A percentile compares a stretch with the other conserved stretches of the same genome.
These are phyloP conservation scores for Yasuhikotakia modesta DNA, from an alignment of 2,797 vertebrate species.

Conservation along the genomic window DNA sequence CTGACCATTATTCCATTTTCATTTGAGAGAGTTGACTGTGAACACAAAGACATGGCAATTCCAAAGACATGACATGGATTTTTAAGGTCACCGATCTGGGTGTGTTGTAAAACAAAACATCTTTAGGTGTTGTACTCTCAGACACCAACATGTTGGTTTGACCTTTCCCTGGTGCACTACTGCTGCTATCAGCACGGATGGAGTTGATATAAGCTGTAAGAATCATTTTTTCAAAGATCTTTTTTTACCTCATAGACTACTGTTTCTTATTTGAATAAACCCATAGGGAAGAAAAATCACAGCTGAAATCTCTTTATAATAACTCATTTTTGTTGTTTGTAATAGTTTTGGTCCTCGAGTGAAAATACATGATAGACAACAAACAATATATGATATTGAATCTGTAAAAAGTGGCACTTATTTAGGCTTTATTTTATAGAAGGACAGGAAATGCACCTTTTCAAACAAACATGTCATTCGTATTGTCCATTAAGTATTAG, in stretches of 20 bases:
- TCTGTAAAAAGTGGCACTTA: no score
- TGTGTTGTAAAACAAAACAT: slow-evolving; percentile 38
- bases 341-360: no score
- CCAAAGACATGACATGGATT: not conserved
- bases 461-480: no score
- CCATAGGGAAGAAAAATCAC: no score
- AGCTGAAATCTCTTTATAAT: no score
- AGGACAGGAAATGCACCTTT: no score
- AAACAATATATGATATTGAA: no score
- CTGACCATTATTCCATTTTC: not conserved
- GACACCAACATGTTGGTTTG: slow-evolving; percentile 9
- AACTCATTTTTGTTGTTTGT: no score
- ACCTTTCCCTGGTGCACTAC: slow-evolving; percentile 8
- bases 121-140: not conserved
- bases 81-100: slow-evolving; percentile 10
- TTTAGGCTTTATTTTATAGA: no score
- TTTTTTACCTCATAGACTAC: no score
- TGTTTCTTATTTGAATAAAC: no score
- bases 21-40: not conserved
- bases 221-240: not conserved
- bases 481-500: not conserved
- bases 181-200: not conserved
- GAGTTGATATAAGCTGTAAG: not conserved
- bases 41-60: not conserved
- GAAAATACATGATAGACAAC: no score